phyloP scores from a whole-genome alignment of 2,797 vertebrate species.

The Poecilia wingei region DNA sequence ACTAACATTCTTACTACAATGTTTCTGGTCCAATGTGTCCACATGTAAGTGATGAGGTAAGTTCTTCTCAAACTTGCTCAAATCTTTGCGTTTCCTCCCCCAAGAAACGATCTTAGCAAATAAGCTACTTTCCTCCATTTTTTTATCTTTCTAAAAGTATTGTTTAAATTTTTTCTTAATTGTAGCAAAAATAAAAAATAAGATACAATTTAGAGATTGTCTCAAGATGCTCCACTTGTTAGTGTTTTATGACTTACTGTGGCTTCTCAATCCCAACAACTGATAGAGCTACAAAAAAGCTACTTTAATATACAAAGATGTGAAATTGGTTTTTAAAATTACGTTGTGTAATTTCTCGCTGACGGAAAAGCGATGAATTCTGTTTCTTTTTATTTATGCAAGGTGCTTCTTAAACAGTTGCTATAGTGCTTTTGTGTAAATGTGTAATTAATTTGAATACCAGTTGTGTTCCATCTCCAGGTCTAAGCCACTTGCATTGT shows the following conservation, averaged over 20 bases:
- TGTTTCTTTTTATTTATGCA: not conserved
- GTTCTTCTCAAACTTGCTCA: not conserved
- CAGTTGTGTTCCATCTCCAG: not conserved
- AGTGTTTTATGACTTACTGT: not conserved
- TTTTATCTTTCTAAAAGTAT: not conserved
- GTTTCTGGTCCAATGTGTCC: not conserved
- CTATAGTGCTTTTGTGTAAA: not conserved
- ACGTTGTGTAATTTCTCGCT: not conserved
- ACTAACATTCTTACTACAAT: not conserved
- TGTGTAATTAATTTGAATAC: slow-evolving; percentile 12
- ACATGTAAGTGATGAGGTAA: not conserved
- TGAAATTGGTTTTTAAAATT: not conserved
- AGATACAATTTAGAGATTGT: not conserved
- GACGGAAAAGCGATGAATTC: not conserved
- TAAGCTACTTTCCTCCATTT: not conserved
- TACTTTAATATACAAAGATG: not conserved
- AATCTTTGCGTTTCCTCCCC: not conserved
- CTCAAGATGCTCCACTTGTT: not conserved
- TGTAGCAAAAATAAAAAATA: not conserved
- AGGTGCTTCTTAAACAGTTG: not conserved
- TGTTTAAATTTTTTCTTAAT: not conserved
- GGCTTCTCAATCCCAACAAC: not conserved
- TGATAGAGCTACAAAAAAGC: not conserved
- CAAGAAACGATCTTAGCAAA: not conserved
- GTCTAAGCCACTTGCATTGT: not conserved